A percentile compares a stretch with the other conserved stretches of the same genome.
Evolutionary conservation across 2,888 invertebrate genomes (phyloP).

Genomic region (Hypolimnas misippus): DNA sequence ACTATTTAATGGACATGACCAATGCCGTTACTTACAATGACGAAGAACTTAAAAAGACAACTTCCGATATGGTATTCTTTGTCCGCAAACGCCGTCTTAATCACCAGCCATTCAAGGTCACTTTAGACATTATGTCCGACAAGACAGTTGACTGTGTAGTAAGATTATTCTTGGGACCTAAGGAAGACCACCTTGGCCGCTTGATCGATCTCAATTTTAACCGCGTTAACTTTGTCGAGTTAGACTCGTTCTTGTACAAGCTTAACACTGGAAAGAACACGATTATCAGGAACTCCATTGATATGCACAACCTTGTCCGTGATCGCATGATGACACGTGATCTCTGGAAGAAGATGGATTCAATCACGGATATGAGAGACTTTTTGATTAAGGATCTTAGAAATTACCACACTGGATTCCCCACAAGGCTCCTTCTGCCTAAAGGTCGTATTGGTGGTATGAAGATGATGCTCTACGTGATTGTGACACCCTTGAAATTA

Average conservation of each 20-base stretch:
- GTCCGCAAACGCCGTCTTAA: slow-evolving; percentile 86
- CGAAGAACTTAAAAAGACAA: slow-evolving; percentile 75
- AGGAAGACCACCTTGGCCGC: slow-evolving; percentile 84
- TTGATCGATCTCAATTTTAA: slow-evolving; percentile 83
- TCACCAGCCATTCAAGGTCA: slow-evolving; percentile 86
- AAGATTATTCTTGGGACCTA: slow-evolving; percentile 88
- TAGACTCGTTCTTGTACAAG: slow-evolving; percentile 85
- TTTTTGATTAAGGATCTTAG: slow-evolving; percentile 63
- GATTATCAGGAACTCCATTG: slow-evolving; percentile 85
- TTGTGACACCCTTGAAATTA: slow-evolving; percentile 82
- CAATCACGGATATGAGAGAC: slow-evolving; percentile 73
- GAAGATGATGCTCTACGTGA: slow-evolving; percentile 86
- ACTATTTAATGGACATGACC: slow-evolving; percentile 86
- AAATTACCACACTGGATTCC: slow-evolving; percentile 86
- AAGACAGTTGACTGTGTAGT: slow-evolving; percentile 85
- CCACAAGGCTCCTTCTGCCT: slow-evolving; percentile 88
- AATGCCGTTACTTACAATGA: slow-evolving; percentile 82
- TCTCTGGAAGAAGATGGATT: slow-evolving; percentile 85
- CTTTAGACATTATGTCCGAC: slow-evolving; percentile 82
- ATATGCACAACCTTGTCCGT: slow-evolving; percentile 86
- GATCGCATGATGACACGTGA: slow-evolving; percentile 87
- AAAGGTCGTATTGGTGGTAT: slow-evolving; percentile 87
- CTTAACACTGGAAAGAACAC: slow-evolving; percentile 86
- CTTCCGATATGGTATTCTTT: slow-evolving; percentile 75
- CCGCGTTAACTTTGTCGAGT: slow-evolving; percentile 86